These are phyloP conservation scores for Drosophila hamatofila DNA, from an alignment of 2,888 invertebrate genomes.

Conservation along the genomic window DNA sequence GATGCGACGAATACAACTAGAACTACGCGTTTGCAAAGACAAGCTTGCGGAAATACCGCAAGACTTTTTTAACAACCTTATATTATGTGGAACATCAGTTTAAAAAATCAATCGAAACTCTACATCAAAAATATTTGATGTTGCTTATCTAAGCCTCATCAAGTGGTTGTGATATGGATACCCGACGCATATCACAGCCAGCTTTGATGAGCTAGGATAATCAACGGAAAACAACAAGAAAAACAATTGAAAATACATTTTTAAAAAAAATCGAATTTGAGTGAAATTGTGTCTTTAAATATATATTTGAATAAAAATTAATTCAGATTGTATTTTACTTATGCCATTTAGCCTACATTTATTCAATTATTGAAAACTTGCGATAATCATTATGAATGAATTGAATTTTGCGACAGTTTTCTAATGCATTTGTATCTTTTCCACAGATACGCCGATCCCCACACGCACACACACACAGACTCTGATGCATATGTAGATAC, in stretches of 20 bases:
- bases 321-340: neutral
- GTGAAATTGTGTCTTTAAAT: conserved; percentile 30
- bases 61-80: too few species aligned
- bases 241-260: conserved; percentile 7
- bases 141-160: conserved; percentile 88
- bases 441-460: conserved; percentile 66
- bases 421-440: conserved; percentile 54
- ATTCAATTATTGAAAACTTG: conserved; percentile 7
- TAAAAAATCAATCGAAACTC: conserved; percentile 5
- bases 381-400: neutral
- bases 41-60: too few species aligned
- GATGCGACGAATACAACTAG: too few species aligned
- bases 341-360: neutral
- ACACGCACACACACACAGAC: conserved; percentile 34
- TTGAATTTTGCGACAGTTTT: conserved; percentile 5
- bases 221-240: conserved; percentile 83
- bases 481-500: conserved; percentile 19
- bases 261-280: conserved; percentile 10
- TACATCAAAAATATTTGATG: conserved; percentile 71
- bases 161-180: conserved; percentile 94
- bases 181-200: conserved; percentile 97
- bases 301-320: neutral
- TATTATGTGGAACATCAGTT: conserved; percentile 5
- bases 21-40: too few species aligned
- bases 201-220: conserved; percentile 95